A percentile compares a stretch with the other conserved stretches of the same genome.
Evolutionary conservation across 2,888 invertebrate genomes (phyloP).

Genomic region (Galerucella calmariensis): DNA sequence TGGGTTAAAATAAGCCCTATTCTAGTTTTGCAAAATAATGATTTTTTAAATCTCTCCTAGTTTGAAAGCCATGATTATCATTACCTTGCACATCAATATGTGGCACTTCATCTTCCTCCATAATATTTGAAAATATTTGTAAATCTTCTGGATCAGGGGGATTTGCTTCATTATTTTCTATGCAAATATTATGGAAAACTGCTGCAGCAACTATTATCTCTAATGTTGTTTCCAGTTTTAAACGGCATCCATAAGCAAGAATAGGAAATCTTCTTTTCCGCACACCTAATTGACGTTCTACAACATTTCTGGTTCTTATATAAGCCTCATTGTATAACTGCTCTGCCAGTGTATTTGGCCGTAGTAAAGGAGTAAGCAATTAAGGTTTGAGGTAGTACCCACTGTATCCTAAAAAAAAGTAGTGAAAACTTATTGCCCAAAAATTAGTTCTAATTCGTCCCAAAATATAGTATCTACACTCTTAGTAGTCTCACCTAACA

Average conservation of each 20-base stretch:
- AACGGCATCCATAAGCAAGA: constrained; percentile 39
- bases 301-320: constrained; percentile 42
- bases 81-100: not conserved
- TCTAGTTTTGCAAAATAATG: constrained; percentile 35
- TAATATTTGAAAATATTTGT: constrained; percentile 3
- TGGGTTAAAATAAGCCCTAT: too few relatives aligned
- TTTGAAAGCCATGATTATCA: too few relatives aligned
- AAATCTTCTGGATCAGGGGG: constrained; percentile 18
- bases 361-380: constrained; percentile 44
- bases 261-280: constrained; percentile 47
- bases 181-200: constrained; percentile 45
- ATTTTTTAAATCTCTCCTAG: constrained; percentile 29
- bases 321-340: constrained; percentile 47
- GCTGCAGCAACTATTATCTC: constrained; percentile 44
- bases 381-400: constrained; percentile 39
- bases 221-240: constrained; percentile 33
- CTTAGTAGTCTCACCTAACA: not conserved
- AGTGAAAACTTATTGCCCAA: too few relatives aligned
- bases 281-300: constrained; percentile 42
- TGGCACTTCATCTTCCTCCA: not conserved
- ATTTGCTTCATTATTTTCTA: constrained; percentile 27
- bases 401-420: constrained; percentile 35
- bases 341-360: constrained; percentile 41
- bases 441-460: too few relatives aligned
- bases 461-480: not conserved